Evolutionary conservation across 2,888 invertebrate species (phyloP), one percentile per base, ranked within the genome.

Genomic region (Agrotis puta): DNA sequence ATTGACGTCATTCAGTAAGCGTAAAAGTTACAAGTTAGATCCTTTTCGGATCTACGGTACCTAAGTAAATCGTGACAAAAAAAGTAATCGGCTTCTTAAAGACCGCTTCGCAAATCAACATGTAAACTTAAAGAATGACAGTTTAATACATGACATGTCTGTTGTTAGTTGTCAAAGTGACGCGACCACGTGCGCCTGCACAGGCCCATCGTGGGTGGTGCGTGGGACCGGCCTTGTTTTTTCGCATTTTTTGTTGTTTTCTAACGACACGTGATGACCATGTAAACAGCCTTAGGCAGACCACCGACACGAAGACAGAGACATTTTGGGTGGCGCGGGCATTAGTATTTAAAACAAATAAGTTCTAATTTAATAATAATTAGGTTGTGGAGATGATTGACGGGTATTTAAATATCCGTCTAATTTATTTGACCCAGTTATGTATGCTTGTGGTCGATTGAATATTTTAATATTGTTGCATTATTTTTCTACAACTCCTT

Each of bases 231-330:
- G 61, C 64, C 66, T 65, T 51, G 81, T 84, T 82, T 79, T 80
- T 81, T 80, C 82, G 65, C 70, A 70, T 87, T 89, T 77, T 70
- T 88, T 69, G 88, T 85, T 85, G 59, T 88, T 56, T 68, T 66
- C 85, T 89, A 87, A 87, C 83, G 79, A 90, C 90, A 91, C 89
- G 88, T 91, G 90, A 91, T 87, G 84, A 66, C 79, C 86, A 82
- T 88, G 80, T 88, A 90, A 89, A 90, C 89, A 88, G 79, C 86
- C 84, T 70, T 57, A 75, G 80, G 81, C 79, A 73, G 87, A 86
- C 88, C 87, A 86, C 87, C 87, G 74, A 69, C 75, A 71, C 61
- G 62, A 48, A 51, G 51, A 47, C 59, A 11, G 43, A 27, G 65
- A 64, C 56, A 64, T 79, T 71, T 77, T 77, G 74, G 65, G 72